Base-by-base conservation (phyloP, 2,888 invertebrate genomes). In the Diploptera punctata region DNA sequence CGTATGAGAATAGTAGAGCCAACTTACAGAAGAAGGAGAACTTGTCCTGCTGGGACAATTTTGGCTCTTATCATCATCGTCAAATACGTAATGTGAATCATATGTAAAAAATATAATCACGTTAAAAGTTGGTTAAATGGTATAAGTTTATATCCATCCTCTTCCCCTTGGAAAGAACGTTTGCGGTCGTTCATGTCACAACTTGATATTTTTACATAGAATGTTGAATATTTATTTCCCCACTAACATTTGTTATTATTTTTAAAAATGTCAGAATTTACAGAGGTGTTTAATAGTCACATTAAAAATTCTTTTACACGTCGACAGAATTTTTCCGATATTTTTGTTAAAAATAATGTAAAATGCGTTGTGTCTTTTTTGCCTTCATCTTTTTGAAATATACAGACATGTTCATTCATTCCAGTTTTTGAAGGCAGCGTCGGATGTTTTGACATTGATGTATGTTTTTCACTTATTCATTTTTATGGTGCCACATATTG, bases 381-480 rank as follows among this genome's bases (percentile, higher is more conserved):
- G 26, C 29, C 1, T 57, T 26, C 52, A 21, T 24, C 10, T 52
- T 52, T 5, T 21, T 52, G 9, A 52, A 52, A 52, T 52, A 52
- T 21, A 52, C 10, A 52, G 49, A 52, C 18, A 21, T n/a, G 52
- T 24, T 24, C 52, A 52, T 24, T 24, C 52, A 52, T 52, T 24
- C 52, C 24, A 18, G 52, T 52, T 52, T 47, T 52, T 47, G 38
- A n/a, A n/a, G 29, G 65, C 21, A 4, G 21, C 24, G 24, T 5
- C 82, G 62, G 67, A 67, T 72, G 71, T 72, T 77, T 74, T 83
- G 83, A 83, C 83, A 82, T 81, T 83, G 83, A 83, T 83, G 82
- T 83, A 83, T 83, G 82, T 81, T 82, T 80, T 81, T 82, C 82
- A 83, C 82, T 83, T 82, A 83, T 82, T 83, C 83, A 83, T 82